Evolutionary conservation across 2,797 vertebrate genomes (phyloP), one percentile per base, ranked within the genome.

Genomic region (Scomberomorus guttatus): DNA sequence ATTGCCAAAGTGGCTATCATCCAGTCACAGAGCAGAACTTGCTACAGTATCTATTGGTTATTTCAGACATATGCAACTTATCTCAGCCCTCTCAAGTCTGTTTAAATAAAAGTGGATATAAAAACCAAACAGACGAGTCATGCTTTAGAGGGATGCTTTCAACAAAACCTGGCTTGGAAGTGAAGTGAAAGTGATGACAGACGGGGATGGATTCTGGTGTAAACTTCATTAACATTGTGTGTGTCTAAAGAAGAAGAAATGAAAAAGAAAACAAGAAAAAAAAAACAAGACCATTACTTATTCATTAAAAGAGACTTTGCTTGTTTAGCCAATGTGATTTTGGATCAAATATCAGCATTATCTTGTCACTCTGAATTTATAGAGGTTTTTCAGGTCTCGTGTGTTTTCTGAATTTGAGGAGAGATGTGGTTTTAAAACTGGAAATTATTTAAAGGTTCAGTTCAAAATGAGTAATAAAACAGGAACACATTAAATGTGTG

Each of bases 21-120:
- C 72, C 68, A 59, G n/a, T 60, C 62, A 58, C 24, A 6, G 25
- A 48, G 61, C 17, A 17, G 65, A 67, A 42, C 7, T 32, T 6
- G 29, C 56, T 65, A 8, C 22, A 46, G 20, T 5, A 27, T 64
- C 44, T 54, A 1, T 29, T 72, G 52, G 52, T 81, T 58, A n/a
- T 17, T 83, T 72, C 56, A 80, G 52, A 81, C 69, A 84, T 42
- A 42, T 72, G 71, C 79, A 87, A 63, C 77, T 71, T 61, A 86
- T 75, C 72, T 81, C 66, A 60, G 52, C 57, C 54, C n/a, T 52
- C 39, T 75, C 72, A 39, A 71, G 61, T 72, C 60, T 75, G 75
- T 82, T 72, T 69, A 51, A 73, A 77, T 65, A 55, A 74, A 76
- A 56, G 46, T 58, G 62, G 54, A 79, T 60, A n/a, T 59, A 37